A percentile compares a stretch with the other conserved stretches of the same genome.
These are phyloP conservation scores for Odontomyia ornata DNA, from an alignment of 2,888 invertebrate genomes.

Conservation along the genomic window DNA sequence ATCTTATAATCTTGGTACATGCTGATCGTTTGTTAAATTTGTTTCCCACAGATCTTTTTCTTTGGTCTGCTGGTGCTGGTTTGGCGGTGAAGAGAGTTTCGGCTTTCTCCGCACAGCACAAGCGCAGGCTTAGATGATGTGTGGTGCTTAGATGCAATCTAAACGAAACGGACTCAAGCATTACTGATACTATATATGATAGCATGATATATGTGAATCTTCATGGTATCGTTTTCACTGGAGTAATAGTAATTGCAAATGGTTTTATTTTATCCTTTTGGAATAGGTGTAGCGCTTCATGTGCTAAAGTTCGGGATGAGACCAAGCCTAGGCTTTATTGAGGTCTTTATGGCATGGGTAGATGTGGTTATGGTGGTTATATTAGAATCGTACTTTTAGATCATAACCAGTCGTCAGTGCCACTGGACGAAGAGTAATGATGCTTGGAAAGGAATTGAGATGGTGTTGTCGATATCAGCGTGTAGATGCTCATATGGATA, in stretches of 20 bases:
- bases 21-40: constrained; percentile 48
- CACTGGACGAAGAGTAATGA: constrained; percentile 4
- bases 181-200: constrained; percentile 31
- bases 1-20: constrained; percentile 41
- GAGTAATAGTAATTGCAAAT: background rate
- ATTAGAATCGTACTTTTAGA: constrained; percentile 1
- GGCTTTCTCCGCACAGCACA: constrained; percentile 30
- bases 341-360: background rate
- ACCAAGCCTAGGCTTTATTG: constrained; percentile 14
- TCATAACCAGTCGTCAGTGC: constrained; percentile 20
- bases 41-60: constrained; percentile 48
- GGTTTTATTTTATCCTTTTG: background rate
- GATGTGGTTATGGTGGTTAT: background rate
- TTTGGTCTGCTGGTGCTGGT: background rate
- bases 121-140: background rate
- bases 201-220: constrained; percentile 20
- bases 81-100: constrained; percentile 5
- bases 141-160: constrained; percentile 31
- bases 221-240: constrained; percentile 15
- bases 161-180: constrained; percentile 26
- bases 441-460: background rate
- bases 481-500: too few species aligned
- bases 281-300: background rate
- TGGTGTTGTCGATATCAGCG: background rate
- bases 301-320: background rate